Evolutionary conservation across 2,888 invertebrate species (phyloP), one percentile per base, ranked within the genome.

Genomic region (Monoplex corrugatus): DNA sequence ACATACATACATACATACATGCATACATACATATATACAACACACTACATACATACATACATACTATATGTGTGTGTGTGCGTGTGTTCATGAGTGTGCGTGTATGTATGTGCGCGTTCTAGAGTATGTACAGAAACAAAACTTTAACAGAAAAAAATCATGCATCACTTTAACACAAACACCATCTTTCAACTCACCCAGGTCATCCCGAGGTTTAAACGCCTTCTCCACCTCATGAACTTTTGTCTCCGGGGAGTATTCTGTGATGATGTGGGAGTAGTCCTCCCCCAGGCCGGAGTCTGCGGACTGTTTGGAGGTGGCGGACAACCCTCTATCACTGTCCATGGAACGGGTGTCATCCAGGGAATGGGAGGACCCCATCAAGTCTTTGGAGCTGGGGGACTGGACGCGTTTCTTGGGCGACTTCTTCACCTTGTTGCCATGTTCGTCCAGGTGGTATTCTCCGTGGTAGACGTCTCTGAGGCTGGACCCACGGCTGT

Each of bases 211-310:
- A 63, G 91, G 92, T 85, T 92, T 89, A 89, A 95, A 95, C 16
- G 89, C 91, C 0, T 91, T 91, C 90, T 94, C 94, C 19, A 95
- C 91, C 83, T 90, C 86, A 87, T 87, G 86, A 10, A 95, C 92
- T 84, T 92, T 91, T 23, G 93, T 90, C 2, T 93, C 92, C 45
- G 94, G 91, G 0, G 95, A 95, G 80, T 93, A 90, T 90, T 95
- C 95, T 19, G 95, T 95, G 50, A 95, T 94, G 0, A 95, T 92
- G 45, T 89, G 80, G 16, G 82, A 28, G 45, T 87, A 90, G 13
- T 92, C 87, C 84, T 92, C 92, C 23, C 93, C 94, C 10, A 95
- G 91, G 1, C 95, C 95, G 8, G 95, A 95, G 89, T 95, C 95
- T 2, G 92, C 89, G 86, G 95, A 95, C 82, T 95, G 93, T 88